Percentiles rank a stretch among this genome's conserved stretches.
These are phyloP conservation scores for Uropsilus gracilis DNA, from an alignment of 2,113 vertebrate genomes.

Conservation along the genomic window DNA sequence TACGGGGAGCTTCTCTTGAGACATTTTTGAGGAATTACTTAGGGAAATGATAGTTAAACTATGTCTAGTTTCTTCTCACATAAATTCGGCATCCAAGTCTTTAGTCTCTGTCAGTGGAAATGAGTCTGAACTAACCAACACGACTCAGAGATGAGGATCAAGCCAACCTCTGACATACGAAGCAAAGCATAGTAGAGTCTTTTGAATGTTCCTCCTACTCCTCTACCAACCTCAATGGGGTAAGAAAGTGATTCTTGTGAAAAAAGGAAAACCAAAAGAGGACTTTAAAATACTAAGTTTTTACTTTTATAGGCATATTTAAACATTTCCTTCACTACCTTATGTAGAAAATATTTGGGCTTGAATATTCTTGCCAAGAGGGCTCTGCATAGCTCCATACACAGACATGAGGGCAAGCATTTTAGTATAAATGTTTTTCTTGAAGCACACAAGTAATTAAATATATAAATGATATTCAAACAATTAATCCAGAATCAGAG, in stretches of 20 bases:
- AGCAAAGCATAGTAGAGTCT: background rate
- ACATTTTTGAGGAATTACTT: background rate
- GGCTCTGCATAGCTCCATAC: background rate
- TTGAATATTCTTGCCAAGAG: constrained; percentile 40
- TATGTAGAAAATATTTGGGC: constrained; percentile 49
- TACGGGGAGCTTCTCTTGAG: background rate
- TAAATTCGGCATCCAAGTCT: background rate
- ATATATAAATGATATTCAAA: background rate
- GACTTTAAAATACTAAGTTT: constrained; percentile 33
- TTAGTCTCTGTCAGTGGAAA: background rate
- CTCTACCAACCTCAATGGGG: background rate
- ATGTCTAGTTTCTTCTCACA: constrained; percentile 2
- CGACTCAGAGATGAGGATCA: background rate
- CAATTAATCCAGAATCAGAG: background rate
- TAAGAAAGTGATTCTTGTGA: background rate
- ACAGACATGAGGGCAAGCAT: background rate
- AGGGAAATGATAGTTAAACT: background rate
- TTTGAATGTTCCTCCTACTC: background rate
- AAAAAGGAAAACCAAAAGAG: constrained; percentile 28
- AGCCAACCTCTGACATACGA: background rate
- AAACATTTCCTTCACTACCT: constrained; percentile 41
- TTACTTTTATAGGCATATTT: constrained; percentile 38
- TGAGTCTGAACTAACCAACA: background rate
- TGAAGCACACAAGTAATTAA: background rate
- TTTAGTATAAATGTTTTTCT: background rate